These are phyloP conservation scores for Colinus virginianus DNA, from an alignment of 2,113 vertebrate genomes.

Conservation along the genomic window DNA sequence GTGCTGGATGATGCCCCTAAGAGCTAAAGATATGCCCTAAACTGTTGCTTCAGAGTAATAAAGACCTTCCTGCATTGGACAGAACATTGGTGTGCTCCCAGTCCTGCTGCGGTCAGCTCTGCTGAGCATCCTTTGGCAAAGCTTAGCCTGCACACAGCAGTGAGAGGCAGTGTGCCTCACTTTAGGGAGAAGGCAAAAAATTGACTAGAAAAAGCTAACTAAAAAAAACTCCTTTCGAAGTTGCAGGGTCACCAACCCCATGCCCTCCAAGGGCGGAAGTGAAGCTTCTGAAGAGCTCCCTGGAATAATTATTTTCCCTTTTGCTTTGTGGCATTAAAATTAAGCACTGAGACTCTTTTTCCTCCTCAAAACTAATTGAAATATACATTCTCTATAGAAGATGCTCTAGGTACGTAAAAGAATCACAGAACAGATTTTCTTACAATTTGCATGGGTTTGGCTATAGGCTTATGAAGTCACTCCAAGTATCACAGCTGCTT, in stretches of 20 bases:
- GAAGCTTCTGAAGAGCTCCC: not conserved
- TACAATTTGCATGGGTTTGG: not conserved
- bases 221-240: not conserved
- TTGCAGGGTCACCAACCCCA: not conserved
- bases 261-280: not conserved
- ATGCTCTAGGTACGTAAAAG: not conserved
- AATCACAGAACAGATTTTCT: not conserved
- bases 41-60: constrained; percentile 30
- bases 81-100: not conserved
- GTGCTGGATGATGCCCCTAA: constrained; percentile 59
- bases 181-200: not conserved
- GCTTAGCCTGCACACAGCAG: not conserved
- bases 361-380: not conserved
- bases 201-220: not conserved
- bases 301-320: not conserved
- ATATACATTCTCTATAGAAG: not conserved
- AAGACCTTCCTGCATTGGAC: not conserved
- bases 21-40: not conserved
- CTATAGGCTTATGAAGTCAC: accelerated
- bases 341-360: not conserved
- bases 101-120: not conserved
- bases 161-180: not conserved
- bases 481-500: not conserved
- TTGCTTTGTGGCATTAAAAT: not conserved
- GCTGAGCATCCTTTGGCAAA: not conserved